phyloP scores from a whole-genome alignment of 2,888 invertebrate species.

The Liodrosophila aerea region DNA sequence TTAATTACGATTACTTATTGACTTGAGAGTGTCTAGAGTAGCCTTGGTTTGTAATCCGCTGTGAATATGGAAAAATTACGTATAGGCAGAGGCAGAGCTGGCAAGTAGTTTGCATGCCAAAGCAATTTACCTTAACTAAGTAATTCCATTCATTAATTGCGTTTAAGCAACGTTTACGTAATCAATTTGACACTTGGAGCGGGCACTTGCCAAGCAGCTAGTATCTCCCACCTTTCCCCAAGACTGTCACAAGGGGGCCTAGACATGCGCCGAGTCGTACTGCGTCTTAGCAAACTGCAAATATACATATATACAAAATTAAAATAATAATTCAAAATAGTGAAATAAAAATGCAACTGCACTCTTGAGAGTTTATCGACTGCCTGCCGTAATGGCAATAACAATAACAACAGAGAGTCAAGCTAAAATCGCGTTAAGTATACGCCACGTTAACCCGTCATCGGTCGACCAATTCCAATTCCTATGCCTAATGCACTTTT shows the following conservation, averaged over 20 bases:
- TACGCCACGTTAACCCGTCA: slow-evolving; percentile 45
- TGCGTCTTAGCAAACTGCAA: slow-evolving; percentile 49
- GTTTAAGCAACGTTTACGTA: slow-evolving; percentile 60
- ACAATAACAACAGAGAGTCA: slow-evolving; percentile 29
- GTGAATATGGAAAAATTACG: background rate
- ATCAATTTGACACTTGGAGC: slow-evolving; percentile 71
- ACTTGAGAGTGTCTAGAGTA: background rate
- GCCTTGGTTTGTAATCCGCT: slow-evolving; percentile 11
- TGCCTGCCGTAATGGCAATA: slow-evolving; percentile 4
- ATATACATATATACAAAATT: slow-evolving; percentile 2
- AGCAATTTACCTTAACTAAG: slow-evolving; percentile 24
- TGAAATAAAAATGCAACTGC: slow-evolving; percentile 26
- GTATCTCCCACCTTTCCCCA: background rate
- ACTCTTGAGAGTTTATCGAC: slow-evolving; percentile 34
- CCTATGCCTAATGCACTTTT: slow-evolving; percentile 24
- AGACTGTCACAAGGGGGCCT: background rate
- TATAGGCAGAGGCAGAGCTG: slow-evolving; percentile 8
- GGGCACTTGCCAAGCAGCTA: slow-evolving; percentile 25
- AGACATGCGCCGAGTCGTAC: slow-evolving; percentile 37
- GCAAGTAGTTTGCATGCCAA: slow-evolving; percentile 30
- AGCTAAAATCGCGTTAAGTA: slow-evolving; percentile 60
- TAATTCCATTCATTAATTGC: slow-evolving; percentile 70
- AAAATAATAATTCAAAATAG: background rate
- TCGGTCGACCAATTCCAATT: slow-evolving; percentile 9
- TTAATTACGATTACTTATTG: background rate